phyloP scores from a whole-genome alignment of 2,113 vertebrate species.

The Strix aluco region DNA sequence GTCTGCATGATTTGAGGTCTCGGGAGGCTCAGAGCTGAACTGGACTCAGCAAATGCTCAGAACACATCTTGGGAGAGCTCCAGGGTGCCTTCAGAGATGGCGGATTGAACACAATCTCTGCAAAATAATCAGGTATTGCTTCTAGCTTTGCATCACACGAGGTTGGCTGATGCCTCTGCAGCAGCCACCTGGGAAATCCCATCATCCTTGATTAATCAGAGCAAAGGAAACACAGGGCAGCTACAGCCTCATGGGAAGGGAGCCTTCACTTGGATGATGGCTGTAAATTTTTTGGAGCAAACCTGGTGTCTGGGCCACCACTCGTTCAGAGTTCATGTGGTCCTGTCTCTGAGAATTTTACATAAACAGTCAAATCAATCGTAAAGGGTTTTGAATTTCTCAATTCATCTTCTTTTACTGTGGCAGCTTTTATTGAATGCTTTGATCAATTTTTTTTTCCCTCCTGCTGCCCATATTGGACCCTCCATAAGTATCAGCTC shows the following conservation, averaged over 20 bases:
- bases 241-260: neutral
- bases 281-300: neutral
- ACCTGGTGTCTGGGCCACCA: neutral
- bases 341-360: neutral
- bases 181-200: conserved; percentile 29
- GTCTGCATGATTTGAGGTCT: neutral
- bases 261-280: neutral
- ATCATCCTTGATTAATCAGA: conserved; percentile 2
- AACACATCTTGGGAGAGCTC: neutral
- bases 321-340: neutral
- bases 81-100: neutral
- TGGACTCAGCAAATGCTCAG: neutral
- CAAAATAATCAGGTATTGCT: neutral
- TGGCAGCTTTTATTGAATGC: neutral
- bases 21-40: neutral
- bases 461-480: neutral
- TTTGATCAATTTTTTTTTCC: neutral
- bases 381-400: neutral
- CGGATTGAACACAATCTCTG: neutral
- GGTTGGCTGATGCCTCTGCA: neutral
- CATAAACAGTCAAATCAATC: neutral
- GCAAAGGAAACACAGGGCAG: neutral
- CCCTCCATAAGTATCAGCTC: neutral
- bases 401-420: neutral
- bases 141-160: neutral